phyloP scores from a whole-genome alignment of 2,113 vertebrate genomes.

The Seriola rivoliana region DNA sequence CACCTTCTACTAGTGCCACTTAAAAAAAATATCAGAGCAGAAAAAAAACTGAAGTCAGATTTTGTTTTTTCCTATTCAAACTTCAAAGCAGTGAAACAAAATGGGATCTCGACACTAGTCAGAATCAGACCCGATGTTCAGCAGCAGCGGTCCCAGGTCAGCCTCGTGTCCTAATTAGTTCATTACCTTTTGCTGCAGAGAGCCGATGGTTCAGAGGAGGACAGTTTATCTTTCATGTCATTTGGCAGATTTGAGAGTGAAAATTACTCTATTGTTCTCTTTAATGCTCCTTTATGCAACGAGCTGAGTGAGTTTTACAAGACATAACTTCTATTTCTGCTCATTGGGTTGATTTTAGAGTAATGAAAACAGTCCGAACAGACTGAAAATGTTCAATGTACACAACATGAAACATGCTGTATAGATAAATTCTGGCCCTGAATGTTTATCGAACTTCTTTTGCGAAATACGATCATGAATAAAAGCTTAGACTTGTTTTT shows the following conservation, averaged over 20 bases:
- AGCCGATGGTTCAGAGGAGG: slow-evolving; percentile 13
- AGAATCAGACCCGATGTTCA: not conserved
- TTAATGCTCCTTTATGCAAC: slow-evolving; percentile 24
- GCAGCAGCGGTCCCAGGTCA: slow-evolving; percentile 33
- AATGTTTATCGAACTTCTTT: too few relatives aligned
- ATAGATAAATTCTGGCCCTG: too few relatives aligned
- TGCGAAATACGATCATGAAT: too few relatives aligned
- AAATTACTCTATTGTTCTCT: slow-evolving; percentile 56
- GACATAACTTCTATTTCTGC: not conserved
- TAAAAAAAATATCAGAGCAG: not conserved
- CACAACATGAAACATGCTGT: too few relatives aligned
- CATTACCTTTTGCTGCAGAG: slow-evolving; percentile 46
- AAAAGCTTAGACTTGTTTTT: too few relatives aligned
- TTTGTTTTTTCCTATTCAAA: slow-evolving; percentile 14
- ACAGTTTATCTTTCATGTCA: slow-evolving; percentile 44
- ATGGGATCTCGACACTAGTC: not conserved
- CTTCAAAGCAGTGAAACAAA: slow-evolving; percentile 48
- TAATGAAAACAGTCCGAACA: too few relatives aligned
- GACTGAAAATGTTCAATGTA: too few relatives aligned
- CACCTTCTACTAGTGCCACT: not conserved
- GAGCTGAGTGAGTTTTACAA: not conserved
- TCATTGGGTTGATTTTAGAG: too few relatives aligned
- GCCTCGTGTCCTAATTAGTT: slow-evolving; percentile 33
- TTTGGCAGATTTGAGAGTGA: slow-evolving; percentile 27
- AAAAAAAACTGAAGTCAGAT: not conserved